Percentiles rank a stretch among this genome's conserved stretches.
Conservation (phyloP, 2,888 invertebrate species). For the Syrista parreyssii region DNA sequence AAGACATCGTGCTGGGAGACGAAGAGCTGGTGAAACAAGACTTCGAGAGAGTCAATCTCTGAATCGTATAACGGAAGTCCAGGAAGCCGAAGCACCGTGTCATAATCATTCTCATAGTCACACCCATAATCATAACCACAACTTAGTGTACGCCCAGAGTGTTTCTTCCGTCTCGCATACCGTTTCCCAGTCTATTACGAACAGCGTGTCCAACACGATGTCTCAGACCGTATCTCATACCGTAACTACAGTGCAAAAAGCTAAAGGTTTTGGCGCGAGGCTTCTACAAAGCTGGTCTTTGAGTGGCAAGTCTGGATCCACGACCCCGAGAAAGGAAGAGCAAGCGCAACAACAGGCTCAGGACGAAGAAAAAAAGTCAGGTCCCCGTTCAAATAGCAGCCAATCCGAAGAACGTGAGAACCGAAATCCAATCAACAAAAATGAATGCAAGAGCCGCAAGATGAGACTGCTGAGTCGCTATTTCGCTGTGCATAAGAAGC, state of each 20-base stretch:
- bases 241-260: constrained; percentile 58
- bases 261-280: constrained; percentile 68
- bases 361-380: constrained; percentile 53
- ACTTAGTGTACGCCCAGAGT: constrained; percentile 22
- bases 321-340: constrained; percentile 33
- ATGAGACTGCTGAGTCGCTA: constrained; percentile 75
- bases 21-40: constrained; percentile 74
- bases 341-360: constrained; percentile 40
- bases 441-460: constrained; percentile 65
- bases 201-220: neutral
- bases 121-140: constrained; percentile 17
- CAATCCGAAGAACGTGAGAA: constrained; percentile 29
- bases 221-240: constrained; percentile 32
- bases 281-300: constrained; percentile 67
- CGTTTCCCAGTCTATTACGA: constrained; percentile 42
- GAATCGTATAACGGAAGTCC: constrained; percentile 87
- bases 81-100: constrained; percentile 72
- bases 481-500: constrained; percentile 75
- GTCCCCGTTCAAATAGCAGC: constrained; percentile 22
- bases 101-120: constrained; percentile 44
- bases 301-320: constrained; percentile 28
- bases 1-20: constrained; percentile 69
- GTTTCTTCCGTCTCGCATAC: constrained; percentile 42
- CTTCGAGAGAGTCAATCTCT: constrained; percentile 86
- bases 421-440: constrained; percentile 47